Percentiles rank a stretch among this genome's conserved stretches.
Evolutionary conservation across 2,113 vertebrate species (phyloP).

Genomic region (Harpagus bidentatus): DNA sequence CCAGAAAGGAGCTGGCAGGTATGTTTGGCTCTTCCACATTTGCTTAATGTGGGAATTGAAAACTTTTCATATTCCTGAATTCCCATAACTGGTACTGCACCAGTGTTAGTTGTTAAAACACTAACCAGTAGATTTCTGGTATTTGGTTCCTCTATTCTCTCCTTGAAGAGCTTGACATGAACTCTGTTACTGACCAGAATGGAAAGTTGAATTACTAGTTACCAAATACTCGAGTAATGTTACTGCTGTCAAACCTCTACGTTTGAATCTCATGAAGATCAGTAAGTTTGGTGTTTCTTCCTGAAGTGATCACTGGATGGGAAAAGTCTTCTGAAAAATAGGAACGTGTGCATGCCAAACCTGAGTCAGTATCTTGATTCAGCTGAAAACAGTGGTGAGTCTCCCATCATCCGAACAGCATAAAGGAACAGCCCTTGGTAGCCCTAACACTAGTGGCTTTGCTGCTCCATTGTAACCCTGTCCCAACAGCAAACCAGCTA

Average conservation of each 20-base stretch:
- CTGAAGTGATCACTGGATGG: background rate
- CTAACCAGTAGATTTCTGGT: background rate
- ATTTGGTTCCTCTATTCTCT: background rate
- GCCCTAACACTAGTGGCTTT: background rate
- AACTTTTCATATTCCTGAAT: background rate
- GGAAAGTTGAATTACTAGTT: background rate
- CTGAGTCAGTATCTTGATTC: background rate
- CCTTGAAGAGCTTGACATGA: background rate
- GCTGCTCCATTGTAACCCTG: background rate
- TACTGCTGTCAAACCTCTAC: background rate
- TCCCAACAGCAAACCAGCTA: background rate
- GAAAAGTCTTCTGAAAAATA: background rate
- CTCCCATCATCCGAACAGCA: rapidly evolving
- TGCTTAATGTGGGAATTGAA: background rate
- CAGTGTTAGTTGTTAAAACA: background rate
- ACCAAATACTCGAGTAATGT: background rate
- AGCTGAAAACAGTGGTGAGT: background rate
- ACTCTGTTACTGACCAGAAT: background rate
- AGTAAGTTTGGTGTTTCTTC: background rate
- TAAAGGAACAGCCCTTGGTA: background rate
- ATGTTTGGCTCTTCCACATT: background rate
- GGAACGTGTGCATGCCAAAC: background rate
- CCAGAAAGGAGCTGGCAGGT: background rate
- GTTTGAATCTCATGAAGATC: background rate
- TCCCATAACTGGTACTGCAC: background rate